phyloP scores from a whole-genome alignment of 2,797 vertebrate species.

The Cirrhinus molitorella region DNA sequence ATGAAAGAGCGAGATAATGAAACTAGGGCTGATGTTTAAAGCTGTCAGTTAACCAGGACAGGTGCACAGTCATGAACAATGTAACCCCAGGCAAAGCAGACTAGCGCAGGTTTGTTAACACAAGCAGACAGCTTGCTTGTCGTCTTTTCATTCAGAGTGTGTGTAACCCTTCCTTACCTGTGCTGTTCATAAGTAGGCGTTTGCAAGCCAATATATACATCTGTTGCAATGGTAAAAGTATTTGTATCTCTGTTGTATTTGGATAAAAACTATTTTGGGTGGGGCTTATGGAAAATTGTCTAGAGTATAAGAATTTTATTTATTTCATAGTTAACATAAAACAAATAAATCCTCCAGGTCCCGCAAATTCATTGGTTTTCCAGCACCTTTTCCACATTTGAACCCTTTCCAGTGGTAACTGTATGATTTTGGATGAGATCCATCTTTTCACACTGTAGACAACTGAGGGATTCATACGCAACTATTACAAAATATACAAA shows the following conservation, averaged over 20 bases:
- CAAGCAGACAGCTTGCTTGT: slow-evolving; percentile 29
- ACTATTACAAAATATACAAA: no score
- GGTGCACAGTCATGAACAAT: slow-evolving; percentile 45
- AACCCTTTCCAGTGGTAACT: neutral
- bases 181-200: neutral
- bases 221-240: neutral
- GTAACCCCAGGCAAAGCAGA: slow-evolving; percentile 36
- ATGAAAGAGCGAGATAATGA: slow-evolving; percentile 31
- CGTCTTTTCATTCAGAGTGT: neutral
- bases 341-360: neutral
- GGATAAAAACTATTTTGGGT: neutral
- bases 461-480: neutral
- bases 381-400: neutral
- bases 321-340: neutral
- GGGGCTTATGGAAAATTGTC: neutral
- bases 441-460: neutral
- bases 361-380: neutral
- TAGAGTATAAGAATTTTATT: neutral
- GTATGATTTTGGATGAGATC: neutral
- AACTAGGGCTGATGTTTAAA: slow-evolving; percentile 41
- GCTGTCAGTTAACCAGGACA: slow-evolving; percentile 53
- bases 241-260: neutral
- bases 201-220: neutral
- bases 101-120: slow-evolving; percentile 44
- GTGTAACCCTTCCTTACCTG: slow-evolving; percentile 18